A percentile compares a stretch with the other conserved stretches of the same genome.
Evolutionary conservation across 53 echinoderm and acorn worm species (phyloP).

Genomic region (Patiria pectinifera): DNA sequence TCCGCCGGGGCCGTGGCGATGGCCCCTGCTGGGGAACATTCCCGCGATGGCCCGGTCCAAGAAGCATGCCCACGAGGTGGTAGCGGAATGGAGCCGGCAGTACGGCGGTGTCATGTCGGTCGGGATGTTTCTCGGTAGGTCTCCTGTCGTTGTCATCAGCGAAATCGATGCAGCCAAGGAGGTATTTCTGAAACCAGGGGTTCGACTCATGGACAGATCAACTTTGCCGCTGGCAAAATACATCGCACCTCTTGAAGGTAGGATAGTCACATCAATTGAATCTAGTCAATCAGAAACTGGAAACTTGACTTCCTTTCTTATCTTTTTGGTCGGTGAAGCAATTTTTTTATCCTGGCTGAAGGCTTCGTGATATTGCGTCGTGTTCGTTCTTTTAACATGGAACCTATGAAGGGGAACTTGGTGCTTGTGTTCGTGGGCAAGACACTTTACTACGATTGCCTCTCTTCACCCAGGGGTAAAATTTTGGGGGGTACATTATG

Average conservation of each 20-base stretch:
- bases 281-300: too few species aligned
- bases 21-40: not conserved
- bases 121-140: not conserved
- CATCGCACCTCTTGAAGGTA: not conserved
- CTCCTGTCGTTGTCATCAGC: not conserved
- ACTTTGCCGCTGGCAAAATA: not conserved
- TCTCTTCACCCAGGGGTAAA: too few species aligned
- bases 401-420: too few species aligned
- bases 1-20: not conserved
- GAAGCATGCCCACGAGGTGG: not conserved
- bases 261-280: not conserved
- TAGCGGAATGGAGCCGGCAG: not conserved
- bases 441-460: too few species aligned
- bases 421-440: too few species aligned
- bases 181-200: not conserved
- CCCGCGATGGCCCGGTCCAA: not conserved
- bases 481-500: too few species aligned
- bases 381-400: too few species aligned
- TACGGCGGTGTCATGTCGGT: conserved; percentile 6
- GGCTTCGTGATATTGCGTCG: too few species aligned
- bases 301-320: too few species aligned
- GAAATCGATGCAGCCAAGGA: not conserved
- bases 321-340: too few species aligned
- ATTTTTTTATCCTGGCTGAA: too few species aligned
- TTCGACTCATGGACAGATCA: not conserved